Evolutionary conservation across 35 echinoderm and acorn worm genomes (phyloP).

Genomic region (Eucidaris tribuloides): DNA sequence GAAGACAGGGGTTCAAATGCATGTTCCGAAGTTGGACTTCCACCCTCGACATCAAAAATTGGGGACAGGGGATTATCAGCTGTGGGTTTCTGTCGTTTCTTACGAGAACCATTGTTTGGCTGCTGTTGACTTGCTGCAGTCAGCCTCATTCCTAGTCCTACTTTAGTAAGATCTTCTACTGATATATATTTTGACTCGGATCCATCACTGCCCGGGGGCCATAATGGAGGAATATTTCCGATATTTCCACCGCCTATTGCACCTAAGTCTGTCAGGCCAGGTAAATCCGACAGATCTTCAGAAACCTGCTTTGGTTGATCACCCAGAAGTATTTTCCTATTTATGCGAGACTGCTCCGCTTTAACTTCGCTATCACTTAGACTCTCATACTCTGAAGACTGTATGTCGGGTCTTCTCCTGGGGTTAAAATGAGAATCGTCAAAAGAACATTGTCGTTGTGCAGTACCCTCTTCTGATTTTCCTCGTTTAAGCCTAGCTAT

Average conservation of each 20-base stretch:
- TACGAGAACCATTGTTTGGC: neutral
- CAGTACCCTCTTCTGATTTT: constrained; percentile 15
- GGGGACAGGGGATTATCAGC: constrained; percentile 68
- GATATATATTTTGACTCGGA: constrained; percentile 70
- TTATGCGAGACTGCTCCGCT: neutral
- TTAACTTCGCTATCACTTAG: constrained; percentile 71
- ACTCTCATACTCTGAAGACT: constrained; percentile 38
- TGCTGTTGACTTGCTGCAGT: neutral
- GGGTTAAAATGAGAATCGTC: constrained; percentile 1
- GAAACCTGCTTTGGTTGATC: constrained; percentile 41
- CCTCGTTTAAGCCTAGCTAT: constrained; percentile 3
- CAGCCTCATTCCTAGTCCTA: constrained; percentile 23
- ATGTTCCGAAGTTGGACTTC: constrained; percentile 21
- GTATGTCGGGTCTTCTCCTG: neutral
- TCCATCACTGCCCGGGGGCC: constrained; percentile 27
- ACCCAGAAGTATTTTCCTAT: constrained; percentile 11
- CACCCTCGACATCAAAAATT: constrained; percentile 70
- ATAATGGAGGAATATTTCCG: neutral
- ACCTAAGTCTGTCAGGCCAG: constrained; percentile 4
- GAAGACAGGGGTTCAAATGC: constrained; percentile 59
- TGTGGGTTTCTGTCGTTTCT: constrained; percentile 30
- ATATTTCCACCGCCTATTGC: constrained; percentile 6
- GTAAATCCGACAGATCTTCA: constrained; percentile 21
- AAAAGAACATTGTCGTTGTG: neutral
- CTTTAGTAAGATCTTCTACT: constrained; percentile 72